These are phyloP conservation scores for Sphenodon punctatus DNA, from an alignment of 2,797 vertebrate species.

Conservation along the genomic window DNA sequence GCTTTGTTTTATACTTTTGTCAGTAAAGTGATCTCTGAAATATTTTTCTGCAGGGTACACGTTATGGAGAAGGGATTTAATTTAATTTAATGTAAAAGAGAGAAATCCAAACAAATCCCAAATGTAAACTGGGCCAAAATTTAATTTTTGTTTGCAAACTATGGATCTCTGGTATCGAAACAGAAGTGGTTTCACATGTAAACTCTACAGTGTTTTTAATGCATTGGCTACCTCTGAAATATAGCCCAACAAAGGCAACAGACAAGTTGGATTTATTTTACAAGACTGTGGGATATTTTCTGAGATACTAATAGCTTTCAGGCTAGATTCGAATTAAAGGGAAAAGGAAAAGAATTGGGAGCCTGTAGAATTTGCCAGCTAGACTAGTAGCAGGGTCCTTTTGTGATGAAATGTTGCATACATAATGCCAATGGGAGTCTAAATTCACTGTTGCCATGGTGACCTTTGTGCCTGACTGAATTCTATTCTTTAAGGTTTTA, in stretches of 20 bases:
- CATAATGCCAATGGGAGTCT: constrained; percentile 88
- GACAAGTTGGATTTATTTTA: background rate
- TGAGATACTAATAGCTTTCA: background rate
- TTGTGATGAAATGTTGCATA: constrained; percentile 92
- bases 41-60: background rate
- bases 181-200: background rate
- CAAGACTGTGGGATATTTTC: background rate
- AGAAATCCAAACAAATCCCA: background rate
- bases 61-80: background rate
- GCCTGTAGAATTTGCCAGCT: constrained; percentile 77
- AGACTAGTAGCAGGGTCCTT: constrained; percentile 83
- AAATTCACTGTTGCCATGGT: constrained; percentile 92
- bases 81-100: background rate
- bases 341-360: constrained; percentile 60
- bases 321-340: constrained; percentile 34
- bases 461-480: constrained; percentile 94
- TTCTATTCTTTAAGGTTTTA: constrained; percentile 78
- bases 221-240: constrained; percentile 2
- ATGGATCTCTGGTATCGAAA: background rate
- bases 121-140: background rate
- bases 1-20: rapidly evolving
- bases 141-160: background rate
- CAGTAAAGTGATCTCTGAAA: rapidly evolving
- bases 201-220: background rate
- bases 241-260: background rate